Conservation (phyloP, 2,113 vertebrate species). For the Nanorana parkeri region DNA sequence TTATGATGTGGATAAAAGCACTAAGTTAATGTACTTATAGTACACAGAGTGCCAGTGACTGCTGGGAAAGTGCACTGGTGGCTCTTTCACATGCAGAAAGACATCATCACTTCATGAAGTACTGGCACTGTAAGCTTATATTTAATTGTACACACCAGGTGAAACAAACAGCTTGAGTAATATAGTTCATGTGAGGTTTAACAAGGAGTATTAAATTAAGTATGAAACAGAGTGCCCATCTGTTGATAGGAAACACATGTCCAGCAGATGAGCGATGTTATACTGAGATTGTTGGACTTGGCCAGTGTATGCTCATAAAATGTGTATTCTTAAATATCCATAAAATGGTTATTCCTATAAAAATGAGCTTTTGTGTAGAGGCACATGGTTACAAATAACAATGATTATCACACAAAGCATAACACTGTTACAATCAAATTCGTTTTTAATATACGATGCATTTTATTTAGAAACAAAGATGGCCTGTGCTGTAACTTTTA, state of each 20-base stretch:
- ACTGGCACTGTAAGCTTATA: constrained; percentile 10
- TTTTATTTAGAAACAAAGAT: neutral
- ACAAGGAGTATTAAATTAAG: constrained; percentile 63
- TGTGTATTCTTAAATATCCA: constrained; percentile 67
- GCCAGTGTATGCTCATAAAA: constrained; percentile 64
- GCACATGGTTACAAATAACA: constrained; percentile 17
- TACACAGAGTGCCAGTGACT: too few relatives aligned
- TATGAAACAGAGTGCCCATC: constrained; percentile 68
- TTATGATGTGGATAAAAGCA: too few relatives aligned
- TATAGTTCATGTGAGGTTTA: constrained; percentile 62
- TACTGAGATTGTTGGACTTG: constrained; percentile 68
- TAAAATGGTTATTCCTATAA: constrained; percentile 58
- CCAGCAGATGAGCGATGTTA: constrained; percentile 63
- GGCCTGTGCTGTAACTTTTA: neutral
- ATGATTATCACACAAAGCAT: neutral
- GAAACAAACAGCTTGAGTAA: constrained; percentile 60
- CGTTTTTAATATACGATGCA: neutral
- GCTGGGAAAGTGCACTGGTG: too few relatives aligned
- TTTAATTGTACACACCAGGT: constrained; percentile 55
- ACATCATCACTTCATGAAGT: too few relatives aligned
- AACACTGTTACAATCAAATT: neutral
- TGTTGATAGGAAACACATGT: constrained; percentile 68
- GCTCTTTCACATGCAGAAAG: too few relatives aligned
- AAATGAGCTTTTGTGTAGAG: neutral
- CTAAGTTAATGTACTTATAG: too few relatives aligned